Base-by-base conservation (phyloP, 2,888 invertebrate species). In the Spodoptera exigua region DNA sequence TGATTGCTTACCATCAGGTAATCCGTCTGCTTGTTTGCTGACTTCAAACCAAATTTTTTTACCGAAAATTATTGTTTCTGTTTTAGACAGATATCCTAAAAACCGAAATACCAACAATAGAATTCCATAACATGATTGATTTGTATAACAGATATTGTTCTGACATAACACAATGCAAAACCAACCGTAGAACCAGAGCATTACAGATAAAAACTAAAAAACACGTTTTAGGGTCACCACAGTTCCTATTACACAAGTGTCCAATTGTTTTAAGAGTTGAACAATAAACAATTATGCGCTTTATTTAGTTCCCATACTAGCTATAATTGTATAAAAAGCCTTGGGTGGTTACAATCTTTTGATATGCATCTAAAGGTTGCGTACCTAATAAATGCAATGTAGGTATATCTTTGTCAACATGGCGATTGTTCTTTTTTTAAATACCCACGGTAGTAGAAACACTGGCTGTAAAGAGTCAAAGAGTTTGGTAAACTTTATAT, bases 361-460 rank as follows among this genome's bases (percentile, higher is more conserved):
- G 91, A 91, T 91, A 88, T 56, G 18, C 78, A 92, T 91, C 91
- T 90, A 75, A 85, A 91, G 89, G 89, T 89, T 91, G 91, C 88
- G 85, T 80, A 85, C 75, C 75, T 75, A 75, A 68, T 78, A 73
- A 71, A 37, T 44, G 74, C 70, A 77, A 75, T 74, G 70, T 43
- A 27, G 27, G 27, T 61, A 51, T 67, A 74, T 60, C 58, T 74
- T 77, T 75, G 75, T 75, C 75, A 77, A 77, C 71, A 32, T 14
- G 12, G 43, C 35, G 39, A 76, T 77, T 74, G 77, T 76, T 63
- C 67, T 54, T 54, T 61, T 69, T 54, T 46, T 62, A 27, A 27
- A 27, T 70, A 68, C 70, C 57, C 70, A 73, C 70, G 62, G 69
- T 41, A 68, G 67, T 67, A 35, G 51, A 72, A 55, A 41, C 48